Base-by-base conservation (phyloP, 2,888 invertebrate genomes). In the Caenorhabditis sulstoni region DNA sequence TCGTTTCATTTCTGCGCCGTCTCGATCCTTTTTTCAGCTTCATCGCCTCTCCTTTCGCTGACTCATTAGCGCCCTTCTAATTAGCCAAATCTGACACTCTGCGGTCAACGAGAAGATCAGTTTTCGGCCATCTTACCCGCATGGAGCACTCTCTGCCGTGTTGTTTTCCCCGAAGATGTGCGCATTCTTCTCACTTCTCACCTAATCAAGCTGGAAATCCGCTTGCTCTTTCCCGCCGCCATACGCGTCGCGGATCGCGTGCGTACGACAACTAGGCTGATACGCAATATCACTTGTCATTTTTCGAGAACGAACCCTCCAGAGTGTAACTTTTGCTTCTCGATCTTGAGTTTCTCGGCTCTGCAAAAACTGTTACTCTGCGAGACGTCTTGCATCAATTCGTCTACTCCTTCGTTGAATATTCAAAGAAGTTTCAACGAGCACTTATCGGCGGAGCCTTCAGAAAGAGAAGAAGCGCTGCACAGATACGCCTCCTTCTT, bases 361-460 rank as follows among this genome's bases (percentile, higher is more conserved):
- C 14, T 14, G 41, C 53, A 1, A 22, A 20, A 37, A 61, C 66
- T 66, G 11, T 29, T 41, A 29, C 49, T 47, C 50, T n/a, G n/a
- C n/a, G n/a, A n/a, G n/a, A n/a, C n/a, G n/a, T 47, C 58, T 39
- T 58, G 41, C 37, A 52, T 66, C 50, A 57, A 50, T 55, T 61
- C 7, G 8, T 50, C 18, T 49, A 29, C 44, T 58, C 52, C 59
- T 65, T 65, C 73, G 39, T 74, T 61, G 71, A 71, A 71, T 66
- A 66, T 74, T 71, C 71, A 71, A 62, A 62, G 50, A 66, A 75
- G 66, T 75, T 75, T 67, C 74, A 75, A 66, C 74, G 55, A 75
- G 74, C 74, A 75, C 74, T 75, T 75, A 66, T 67, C 61, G 66
- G 55, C 35, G 23, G 44, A 3, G 4, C 41, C 62, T 14, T 29